Evolutionary conservation across 2,888 invertebrate genomes (phyloP), one percentile per base, ranked within the genome.

Genomic region (Phaonia tiefii): DNA sequence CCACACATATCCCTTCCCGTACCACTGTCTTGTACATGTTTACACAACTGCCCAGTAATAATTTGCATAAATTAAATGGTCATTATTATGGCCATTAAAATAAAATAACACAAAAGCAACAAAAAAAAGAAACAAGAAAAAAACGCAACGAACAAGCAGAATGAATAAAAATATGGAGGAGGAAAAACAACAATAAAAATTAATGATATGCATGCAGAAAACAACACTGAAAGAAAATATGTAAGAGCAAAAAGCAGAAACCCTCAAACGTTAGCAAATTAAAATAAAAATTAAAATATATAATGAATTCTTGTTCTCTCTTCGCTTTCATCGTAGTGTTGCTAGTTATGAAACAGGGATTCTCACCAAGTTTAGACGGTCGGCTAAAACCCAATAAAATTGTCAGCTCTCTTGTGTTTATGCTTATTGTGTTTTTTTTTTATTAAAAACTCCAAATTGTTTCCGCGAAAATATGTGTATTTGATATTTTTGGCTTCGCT

Each of bases 11-110:
- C n/a, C 8, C 49, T 44, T n/a, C 11, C 11, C 15, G 1, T 1
- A 2, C 54, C 54, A 54, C 54, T 25, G 58, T 37, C n/a, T 56
- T 26, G n/a, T n/a, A n/a, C n/a, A n/a, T 56, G 26, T 56, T 56
- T 56, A 56, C 15, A 56, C n/a, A 15, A 60, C 60, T 39, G 60
- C 39, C 37, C 42, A 31, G 42, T 67, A 67, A 10, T 56, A 56
- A 65, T 42, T 56, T 26, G 46, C 65, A 74, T 74, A 65, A 79
- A 74, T 73, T 70, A 70, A 74, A 74, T 56, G 39, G 74, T 79
- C 60, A 44, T 70, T 74, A 49, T 26, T 31, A 31, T 44, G n/a
- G 60, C 60, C 31, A 60, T 31, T 60, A 49, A 31, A 22, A 60
- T n/a, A 49, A 25, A 54, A 22, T 1, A 56, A 2, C 11, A 49